Evolutionary conservation across 2,113 vertebrate species (phyloP), one percentile per base, ranked within the genome.

Genomic region (Siniperca chuatsi): DNA sequence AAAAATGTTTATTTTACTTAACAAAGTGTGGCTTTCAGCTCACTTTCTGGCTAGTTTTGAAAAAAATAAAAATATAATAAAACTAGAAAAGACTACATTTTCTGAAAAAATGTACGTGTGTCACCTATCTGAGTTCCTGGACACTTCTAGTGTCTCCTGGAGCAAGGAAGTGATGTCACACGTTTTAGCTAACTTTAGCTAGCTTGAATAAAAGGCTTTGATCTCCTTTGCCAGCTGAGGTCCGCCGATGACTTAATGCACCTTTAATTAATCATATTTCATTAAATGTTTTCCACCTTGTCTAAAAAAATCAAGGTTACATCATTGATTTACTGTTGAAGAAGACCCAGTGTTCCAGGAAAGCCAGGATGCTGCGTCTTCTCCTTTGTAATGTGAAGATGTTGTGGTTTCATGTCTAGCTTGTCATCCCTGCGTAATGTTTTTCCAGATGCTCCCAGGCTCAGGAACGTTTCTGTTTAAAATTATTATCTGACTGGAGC

Each of bases 401-500:
- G 87, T 84, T 91, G 71, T 87, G 74, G 70, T 81, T 87, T 89
- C 72, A 25, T 62, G 84, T 93, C 92, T 82, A 78, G 78, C 78
- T 33, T 70, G 82, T 86, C 71, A 83, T 88, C 66, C 82, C 90
- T 94, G 92, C 1, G 33, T 74, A 78, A 77, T 84, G 86, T 93
- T 90, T 93, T 46, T 1, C 46, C 74, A 78, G 73, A 72, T 3
- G 42, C 42, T 46, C 60, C 3, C 15, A 11, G 55, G 33, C 79
- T 65, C 70, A 13, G 82, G 86, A 85, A 89, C 64, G 8, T 82
- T 25, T 91, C 23, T 92, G 89, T 92, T 95, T 93, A 82, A 87
- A 92, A 54, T 35, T 76, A 54, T 89, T 91, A 94, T 94, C 93
- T 91, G 74, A 86, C 85, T 35, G 82, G 72, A 64, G 78, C 78